Percentiles rank a stretch among this genome's conserved stretches.
These are phyloP conservation scores for Branchipolynoe longqiensis DNA, from an alignment of 2,888 invertebrate species.

Conservation along the genomic window DNA sequence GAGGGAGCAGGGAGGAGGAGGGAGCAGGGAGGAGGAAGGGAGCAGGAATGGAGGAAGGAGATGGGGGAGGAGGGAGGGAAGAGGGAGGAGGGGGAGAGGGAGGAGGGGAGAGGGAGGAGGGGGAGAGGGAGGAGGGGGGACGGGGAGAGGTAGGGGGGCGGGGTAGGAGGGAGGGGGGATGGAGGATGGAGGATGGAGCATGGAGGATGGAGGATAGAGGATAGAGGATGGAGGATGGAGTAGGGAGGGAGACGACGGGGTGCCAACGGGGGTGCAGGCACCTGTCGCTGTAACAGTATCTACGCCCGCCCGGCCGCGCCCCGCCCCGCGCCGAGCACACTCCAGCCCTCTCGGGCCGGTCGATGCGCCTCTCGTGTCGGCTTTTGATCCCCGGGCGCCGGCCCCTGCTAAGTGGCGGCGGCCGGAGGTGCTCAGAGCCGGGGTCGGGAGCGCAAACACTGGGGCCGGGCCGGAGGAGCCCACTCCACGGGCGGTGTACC, in stretches of 20 bases:
- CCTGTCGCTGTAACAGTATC: constrained; percentile 43
- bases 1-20: too few species aligned
- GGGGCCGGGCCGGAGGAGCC: constrained; percentile 1
- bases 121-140: too few species aligned
- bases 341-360: neutral
- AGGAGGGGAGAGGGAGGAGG: too few species aligned
- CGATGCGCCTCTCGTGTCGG: constrained; percentile 38
- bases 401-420: constrained; percentile 25
- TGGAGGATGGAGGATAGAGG: neutral
- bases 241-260: neutral
- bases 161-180: too few species aligned
- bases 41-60: too few species aligned
- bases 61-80: too few species aligned
- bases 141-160: too few species aligned
- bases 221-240: neutral
- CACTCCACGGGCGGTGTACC: constrained; percentile 40
- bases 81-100: too few species aligned
- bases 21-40: too few species aligned
- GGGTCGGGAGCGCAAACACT: constrained; percentile 36
- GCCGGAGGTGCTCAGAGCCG: neutral
- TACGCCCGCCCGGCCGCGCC: neutral
- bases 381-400: constrained; percentile 36
- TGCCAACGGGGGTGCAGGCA: neutral
- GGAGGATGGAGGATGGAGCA: too few species aligned
- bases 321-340: neutral